Conservation (phyloP, 1,140 invertebrate species). For the Drosophila mayri region DNA sequence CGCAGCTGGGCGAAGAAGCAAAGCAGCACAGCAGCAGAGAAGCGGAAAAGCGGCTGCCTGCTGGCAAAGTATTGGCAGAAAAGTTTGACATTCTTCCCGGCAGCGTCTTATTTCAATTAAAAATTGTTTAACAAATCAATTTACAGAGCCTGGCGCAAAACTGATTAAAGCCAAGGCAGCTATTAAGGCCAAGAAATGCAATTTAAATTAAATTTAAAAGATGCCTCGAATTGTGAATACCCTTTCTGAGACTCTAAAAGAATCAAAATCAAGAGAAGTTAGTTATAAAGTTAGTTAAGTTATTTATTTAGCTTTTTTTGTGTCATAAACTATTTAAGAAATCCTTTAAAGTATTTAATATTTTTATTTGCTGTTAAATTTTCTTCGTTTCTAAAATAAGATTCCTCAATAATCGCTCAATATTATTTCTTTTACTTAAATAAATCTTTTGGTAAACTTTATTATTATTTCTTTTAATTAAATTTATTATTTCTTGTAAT, state of each 20-base stretch:
- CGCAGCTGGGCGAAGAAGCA: conserved; percentile 6
- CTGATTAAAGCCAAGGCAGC: conserved; percentile 56
- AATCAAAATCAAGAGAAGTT: too few relatives aligned
- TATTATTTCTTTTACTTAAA: neutral
- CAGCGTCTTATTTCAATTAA: conserved; percentile 75
- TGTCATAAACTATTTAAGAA: too few relatives aligned
- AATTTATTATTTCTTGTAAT: neutral
- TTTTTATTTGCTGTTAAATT: neutral
- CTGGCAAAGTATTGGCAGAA: conserved; percentile 34
- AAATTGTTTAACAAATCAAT: conserved; percentile 82
- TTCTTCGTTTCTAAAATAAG: neutral
- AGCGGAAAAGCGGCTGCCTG: conserved; percentile 33
- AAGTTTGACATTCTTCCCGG: conserved; percentile 69
- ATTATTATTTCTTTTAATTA: neutral
- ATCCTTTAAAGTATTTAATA: neutral
- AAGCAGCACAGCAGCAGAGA: neutral
- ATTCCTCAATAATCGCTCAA: fast-evolving
- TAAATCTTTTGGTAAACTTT: neutral
- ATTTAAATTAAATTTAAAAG: conserved; percentile 43
- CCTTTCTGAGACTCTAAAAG: neutral
- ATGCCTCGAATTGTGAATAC: conserved; percentile 1
- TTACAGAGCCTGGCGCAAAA: conserved; percentile 53
- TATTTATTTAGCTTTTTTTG: too few relatives aligned
- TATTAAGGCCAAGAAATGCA: conserved; percentile 53
- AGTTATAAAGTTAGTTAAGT: too few relatives aligned